These are phyloP conservation scores for Danio rerio DNA, from an alignment of 2,113 vertebrate species.

Conservation along the genomic window DNA sequence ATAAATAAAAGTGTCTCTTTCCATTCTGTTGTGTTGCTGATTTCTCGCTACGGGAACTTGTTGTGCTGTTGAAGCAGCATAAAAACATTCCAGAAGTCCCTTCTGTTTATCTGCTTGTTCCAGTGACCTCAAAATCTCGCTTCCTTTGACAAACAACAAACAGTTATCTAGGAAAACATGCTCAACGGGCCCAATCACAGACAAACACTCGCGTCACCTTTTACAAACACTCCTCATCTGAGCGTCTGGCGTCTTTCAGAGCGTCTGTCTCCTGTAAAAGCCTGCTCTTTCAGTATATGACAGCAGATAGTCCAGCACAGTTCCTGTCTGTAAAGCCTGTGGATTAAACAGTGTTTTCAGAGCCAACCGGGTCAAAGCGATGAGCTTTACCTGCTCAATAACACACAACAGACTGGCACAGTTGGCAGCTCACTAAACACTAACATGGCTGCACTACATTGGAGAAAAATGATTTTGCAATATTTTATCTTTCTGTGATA, in stretches of 20 bases:
- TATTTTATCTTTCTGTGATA: too few species aligned
- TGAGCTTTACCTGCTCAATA: background rate
- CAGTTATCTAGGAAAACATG: constrained; percentile 22
- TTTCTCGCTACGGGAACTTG: background rate
- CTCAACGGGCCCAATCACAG: constrained; percentile 23
- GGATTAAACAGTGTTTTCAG: constrained; percentile 23
- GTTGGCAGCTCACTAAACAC: background rate
- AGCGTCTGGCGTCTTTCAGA: constrained; percentile 23
- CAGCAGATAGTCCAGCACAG: constrained; percentile 36
- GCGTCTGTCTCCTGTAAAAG: constrained; percentile 4
- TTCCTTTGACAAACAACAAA: constrained; percentile 69
- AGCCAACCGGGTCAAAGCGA: background rate
- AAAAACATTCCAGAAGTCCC: constrained; percentile 60
- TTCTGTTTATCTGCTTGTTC: constrained; percentile 49
- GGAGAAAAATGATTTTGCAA: too few species aligned
- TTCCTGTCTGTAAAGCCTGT: constrained; percentile 55
- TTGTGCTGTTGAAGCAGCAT: constrained; percentile 22
- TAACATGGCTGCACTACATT: too few species aligned
- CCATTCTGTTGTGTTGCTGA: constrained; percentile 9
- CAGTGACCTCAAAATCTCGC: constrained; percentile 68
- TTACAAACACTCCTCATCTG: background rate
- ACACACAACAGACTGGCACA: background rate
- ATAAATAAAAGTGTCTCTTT: background rate
- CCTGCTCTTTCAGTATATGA: constrained; percentile 17
- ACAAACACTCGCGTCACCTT: background rate